Evolutionary conservation across 37 sponge, comb jelly and placozoan genomes (phyloP).

Genomic region (Cladorhizidae sp.): DNA sequence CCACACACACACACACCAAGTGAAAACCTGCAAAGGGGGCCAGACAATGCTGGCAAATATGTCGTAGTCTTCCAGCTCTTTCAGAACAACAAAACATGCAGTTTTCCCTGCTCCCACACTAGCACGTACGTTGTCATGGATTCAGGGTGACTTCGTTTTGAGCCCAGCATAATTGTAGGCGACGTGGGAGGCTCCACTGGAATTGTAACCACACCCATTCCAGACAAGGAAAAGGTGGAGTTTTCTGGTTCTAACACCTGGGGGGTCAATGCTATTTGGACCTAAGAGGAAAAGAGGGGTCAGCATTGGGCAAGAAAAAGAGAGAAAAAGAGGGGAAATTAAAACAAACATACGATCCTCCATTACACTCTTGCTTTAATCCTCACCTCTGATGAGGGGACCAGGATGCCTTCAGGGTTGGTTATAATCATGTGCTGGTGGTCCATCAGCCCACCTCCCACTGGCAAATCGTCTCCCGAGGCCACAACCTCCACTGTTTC

Average conservation of each 20-base stretch:
- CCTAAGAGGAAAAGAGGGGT: too few species aligned
- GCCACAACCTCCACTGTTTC: slow-evolving; percentile 74
- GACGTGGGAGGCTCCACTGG: slow-evolving; percentile 33
- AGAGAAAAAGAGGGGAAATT: too few species aligned
- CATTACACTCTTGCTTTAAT: too few species aligned
- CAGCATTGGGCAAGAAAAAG: too few species aligned
- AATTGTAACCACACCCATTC: slow-evolving; percentile 22
- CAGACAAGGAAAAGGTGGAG: not conserved
- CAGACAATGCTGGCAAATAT: too few species aligned
- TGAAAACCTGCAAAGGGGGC: too few species aligned
- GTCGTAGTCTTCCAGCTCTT: too few species aligned
- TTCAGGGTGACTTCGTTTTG: slow-evolving; percentile 23
- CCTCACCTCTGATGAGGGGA: slow-evolving; percentile 45
- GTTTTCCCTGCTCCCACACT: not conserved
- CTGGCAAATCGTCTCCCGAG: slow-evolving; percentile 16
- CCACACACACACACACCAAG: not conserved
- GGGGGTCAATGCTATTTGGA: not conserved
- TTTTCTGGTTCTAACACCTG: not conserved
- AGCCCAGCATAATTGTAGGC: slow-evolving; percentile 6
- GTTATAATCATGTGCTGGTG: slow-evolving; percentile 34
- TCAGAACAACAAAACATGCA: too few species aligned
- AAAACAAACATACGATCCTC: too few species aligned
- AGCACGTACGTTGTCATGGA: not conserved
- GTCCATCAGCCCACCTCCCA: not conserved
- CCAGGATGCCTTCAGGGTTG: slow-evolving; percentile 38